Conservation (phyloP, 2,888 invertebrate species). For the Deilephila elpenor region DNA sequence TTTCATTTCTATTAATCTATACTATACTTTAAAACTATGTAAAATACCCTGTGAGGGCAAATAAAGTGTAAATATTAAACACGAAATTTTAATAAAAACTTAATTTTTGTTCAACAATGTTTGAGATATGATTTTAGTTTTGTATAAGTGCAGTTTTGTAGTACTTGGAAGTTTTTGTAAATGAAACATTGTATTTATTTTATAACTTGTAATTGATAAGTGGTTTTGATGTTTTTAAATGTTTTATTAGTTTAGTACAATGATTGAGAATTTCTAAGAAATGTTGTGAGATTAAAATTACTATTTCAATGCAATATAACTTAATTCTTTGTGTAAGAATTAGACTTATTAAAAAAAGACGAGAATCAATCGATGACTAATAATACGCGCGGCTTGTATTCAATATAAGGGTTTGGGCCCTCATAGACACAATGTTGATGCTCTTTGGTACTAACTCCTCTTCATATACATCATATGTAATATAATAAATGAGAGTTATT, state of each 20-base stretch:
- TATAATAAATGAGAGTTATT: too few relatives aligned
- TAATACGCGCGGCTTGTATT: too few relatives aligned
- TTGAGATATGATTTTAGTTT: slow-evolving; percentile 30
- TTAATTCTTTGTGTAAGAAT: too few relatives aligned
- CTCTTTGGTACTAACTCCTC: background rate
- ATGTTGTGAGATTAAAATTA: background rate
- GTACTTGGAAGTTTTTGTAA: slow-evolving; percentile 2
- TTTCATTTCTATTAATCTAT: background rate
- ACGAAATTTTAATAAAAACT: background rate
- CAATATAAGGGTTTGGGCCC: too few relatives aligned
- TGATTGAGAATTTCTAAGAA: background rate
- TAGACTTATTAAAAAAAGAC: too few relatives aligned
- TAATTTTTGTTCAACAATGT: background rate
- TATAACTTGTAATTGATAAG: slow-evolving; percentile 28
- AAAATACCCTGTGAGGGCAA: background rate
- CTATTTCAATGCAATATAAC: background rate
- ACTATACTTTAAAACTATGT: background rate
- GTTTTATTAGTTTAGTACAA: slow-evolving; percentile 2
- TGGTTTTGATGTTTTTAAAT: background rate
- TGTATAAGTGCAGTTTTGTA: slow-evolving; percentile 28
- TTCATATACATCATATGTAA: background rate
- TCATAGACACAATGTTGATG: background rate
- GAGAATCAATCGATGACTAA: too few relatives aligned
- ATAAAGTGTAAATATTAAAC: background rate
- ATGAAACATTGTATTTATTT: slow-evolving; percentile 23